Evolutionary conservation across 2,113 vertebrate species (phyloP), one percentile per base, ranked within the genome.

Genomic region (Catharus fuscescens): DNA sequence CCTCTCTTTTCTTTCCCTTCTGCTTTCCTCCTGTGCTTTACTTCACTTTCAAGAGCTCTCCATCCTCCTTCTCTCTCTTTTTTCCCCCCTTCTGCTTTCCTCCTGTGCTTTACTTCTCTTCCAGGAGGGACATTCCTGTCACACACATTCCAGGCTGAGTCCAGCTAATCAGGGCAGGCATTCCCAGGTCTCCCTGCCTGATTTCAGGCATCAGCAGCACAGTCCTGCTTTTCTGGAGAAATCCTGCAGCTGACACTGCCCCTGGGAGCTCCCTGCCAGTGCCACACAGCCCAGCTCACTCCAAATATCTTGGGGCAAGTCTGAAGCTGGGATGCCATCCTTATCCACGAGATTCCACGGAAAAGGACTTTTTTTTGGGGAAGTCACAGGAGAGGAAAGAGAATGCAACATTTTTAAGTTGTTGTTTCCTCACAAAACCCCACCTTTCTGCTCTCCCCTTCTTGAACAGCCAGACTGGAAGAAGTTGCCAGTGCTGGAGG

Each of bases 111-210:
- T 16, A 5, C 32, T 65, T 50, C 60, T 1, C 3, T 2, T 17
- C 48, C 32, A 29, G 34, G 44, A 56, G 13, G 64, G 40, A 34
- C 0, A 2, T 44, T 45, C 36, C 70, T 10, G 70, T 56, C 53
- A 24, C 0, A 0, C 9, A 3, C 21, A 2, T 47, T 20, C 36
- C 44, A 59, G 14, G 42, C 21, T 20, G 3, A 53, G 25, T 2
- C 29, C 36, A 26, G 67, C 24, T 2, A 5, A 10, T 6, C 18
- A 34, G 42, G 57, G 38, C 53, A 57, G 38, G 40, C 45, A 36
- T 7, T 3, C 28, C 62, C 77, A 32, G 18, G 4, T 15, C n/a
- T 66, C 72, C 47, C 1, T 38, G 21, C 47, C 29, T 0, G 0
- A 4, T 11, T 44, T 23, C 24, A 5, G 62, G 47, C 28, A 18